Evolutionary conservation across 1,140 invertebrate genomes (phyloP), one percentile per base, ranked within the genome.

Genomic region (Oryzaephilus surinamensis): DNA sequence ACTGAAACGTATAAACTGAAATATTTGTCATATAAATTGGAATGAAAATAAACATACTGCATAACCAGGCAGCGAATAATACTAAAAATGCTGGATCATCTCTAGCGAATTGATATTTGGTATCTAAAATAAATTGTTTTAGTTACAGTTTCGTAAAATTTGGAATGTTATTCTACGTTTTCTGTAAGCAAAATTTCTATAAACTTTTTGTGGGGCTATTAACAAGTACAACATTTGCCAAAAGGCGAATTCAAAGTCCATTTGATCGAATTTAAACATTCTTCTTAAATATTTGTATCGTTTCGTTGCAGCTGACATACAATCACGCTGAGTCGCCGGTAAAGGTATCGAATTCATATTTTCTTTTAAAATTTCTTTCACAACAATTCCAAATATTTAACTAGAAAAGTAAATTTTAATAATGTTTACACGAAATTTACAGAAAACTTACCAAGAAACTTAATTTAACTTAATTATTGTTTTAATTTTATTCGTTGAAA

Each of bases 221-320:
- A 99, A 93, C 32, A 99, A 69, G 65, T 96, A 97, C 0, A 96
- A 66, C 89, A 98, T 97, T 76, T 99, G 96, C 95, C 95, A 99
- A 7, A 87, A 70, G 2, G 95, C 96, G 74, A 95, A 99, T 62
- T 99, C 92, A 72, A 99, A 99, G 65, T 99, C 96, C 96, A 99
- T 99, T 68, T 98, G 95, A 57, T 89, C 76, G 58, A 92, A 94
- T 65, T 94, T 91, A 15, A 97, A 73, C 21, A 99, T 64, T 53
- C 93, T 75, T 50, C 90, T 68, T 21, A 97, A 64, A 65, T 93
- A 97, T 71, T 92, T 92, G 58, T 90, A 90, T 50, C 89, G 74
- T 69, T 96, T 97, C 3, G 86, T 84, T 30, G 88, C 80, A 27
- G 91, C 91, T 39, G 81, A 82, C 55, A 84, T 79, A 50, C 81